A percentile compares a stretch with the other conserved stretches of the same genome.
Conservation (phyloP, 2,888 invertebrate species). For the Eudemis profundana region DNA sequence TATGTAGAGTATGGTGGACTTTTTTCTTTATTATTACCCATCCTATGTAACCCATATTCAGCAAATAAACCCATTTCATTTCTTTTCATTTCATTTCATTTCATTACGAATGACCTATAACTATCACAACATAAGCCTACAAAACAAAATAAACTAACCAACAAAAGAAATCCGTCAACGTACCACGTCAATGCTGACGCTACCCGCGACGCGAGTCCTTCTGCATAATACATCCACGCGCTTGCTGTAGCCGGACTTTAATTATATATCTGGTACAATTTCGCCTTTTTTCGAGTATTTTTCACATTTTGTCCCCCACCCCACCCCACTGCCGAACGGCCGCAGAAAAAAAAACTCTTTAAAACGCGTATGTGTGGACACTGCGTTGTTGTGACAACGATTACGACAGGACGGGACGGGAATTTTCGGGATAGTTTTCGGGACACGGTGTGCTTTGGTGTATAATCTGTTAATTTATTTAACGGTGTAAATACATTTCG, state of each 20-base stretch:
- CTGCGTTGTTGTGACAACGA: conserved; percentile 53
- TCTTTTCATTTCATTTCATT: too few relatives aligned
- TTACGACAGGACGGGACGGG: conserved; percentile 45
- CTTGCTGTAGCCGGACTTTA: conserved; percentile 81
- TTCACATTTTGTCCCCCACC: conserved; percentile 82
- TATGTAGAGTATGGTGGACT: too few relatives aligned
- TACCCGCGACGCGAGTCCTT: conserved; percentile 68
- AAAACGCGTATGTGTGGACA: conserved; percentile 67
- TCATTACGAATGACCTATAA: too few relatives aligned
- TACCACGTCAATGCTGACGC: conserved; percentile 51
- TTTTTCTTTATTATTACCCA: too few relatives aligned
- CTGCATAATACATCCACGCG: conserved; percentile 83
- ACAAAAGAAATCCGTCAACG: conserved; percentile 23
- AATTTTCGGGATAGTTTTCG: conserved; percentile 31
- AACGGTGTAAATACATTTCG: not conserved
- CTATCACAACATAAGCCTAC: not conserved
- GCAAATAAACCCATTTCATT: too few relatives aligned
- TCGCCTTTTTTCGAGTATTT: conserved; percentile 86
- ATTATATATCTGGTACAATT: conserved; percentile 86
- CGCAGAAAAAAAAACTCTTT: conserved; percentile 71
- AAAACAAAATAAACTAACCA: not conserved
- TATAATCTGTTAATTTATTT: not conserved
- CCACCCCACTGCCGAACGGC: conserved; percentile 72
- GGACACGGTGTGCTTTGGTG: not conserved
- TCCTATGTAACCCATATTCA: too few relatives aligned